A percentile compares a stretch with the other conserved stretches of the same genome.
phyloP scores from a whole-genome alignment of 2,888 invertebrate species.

The Neria commutata region DNA sequence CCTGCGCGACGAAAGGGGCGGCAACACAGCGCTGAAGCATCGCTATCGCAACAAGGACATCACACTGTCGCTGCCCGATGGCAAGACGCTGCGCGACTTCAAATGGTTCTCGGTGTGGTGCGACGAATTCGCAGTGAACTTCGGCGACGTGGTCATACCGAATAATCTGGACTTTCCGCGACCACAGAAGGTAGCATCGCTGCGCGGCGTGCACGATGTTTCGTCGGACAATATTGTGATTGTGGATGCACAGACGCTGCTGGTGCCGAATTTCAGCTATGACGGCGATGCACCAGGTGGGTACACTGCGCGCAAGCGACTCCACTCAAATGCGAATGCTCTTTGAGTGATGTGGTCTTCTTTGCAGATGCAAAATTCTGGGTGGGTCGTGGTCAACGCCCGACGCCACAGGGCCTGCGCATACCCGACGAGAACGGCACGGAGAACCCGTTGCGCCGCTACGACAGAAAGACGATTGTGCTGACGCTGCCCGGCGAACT shows the following conservation, averaged over 20 bases:
- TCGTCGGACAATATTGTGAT: conserved; percentile 85
- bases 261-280: conserved; percentile 88
- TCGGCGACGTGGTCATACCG: conserved; percentile 85
- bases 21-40: conserved; percentile 72
- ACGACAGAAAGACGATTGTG: conserved; percentile 87
- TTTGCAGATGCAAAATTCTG: conserved; percentile 88
- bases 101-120: conserved; percentile 93
- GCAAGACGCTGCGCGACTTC: conserved; percentile 80
- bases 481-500: conserved; percentile 86
- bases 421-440: conserved; percentile 93
- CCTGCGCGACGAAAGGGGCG: conserved; percentile 84
- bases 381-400: conserved; percentile 83
- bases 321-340: no score
- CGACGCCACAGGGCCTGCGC: conserved; percentile 81
- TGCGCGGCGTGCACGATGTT: conserved; percentile 83
- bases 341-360: no score
- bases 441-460: conserved; percentile 76
- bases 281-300: conserved; percentile 92
- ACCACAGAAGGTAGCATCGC: conserved; percentile 78
- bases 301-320: no score
- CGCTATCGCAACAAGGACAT: conserved; percentile 82
- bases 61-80: conserved; percentile 85
- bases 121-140: conserved; percentile 88
- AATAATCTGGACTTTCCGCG: conserved; percentile 79
- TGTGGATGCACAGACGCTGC: conserved; percentile 90